A percentile compares a stretch with the other conserved stretches of the same genome.
phyloP scores from a whole-genome alignment of 2,797 vertebrate genomes.

The Chrosomus eos region DNA sequence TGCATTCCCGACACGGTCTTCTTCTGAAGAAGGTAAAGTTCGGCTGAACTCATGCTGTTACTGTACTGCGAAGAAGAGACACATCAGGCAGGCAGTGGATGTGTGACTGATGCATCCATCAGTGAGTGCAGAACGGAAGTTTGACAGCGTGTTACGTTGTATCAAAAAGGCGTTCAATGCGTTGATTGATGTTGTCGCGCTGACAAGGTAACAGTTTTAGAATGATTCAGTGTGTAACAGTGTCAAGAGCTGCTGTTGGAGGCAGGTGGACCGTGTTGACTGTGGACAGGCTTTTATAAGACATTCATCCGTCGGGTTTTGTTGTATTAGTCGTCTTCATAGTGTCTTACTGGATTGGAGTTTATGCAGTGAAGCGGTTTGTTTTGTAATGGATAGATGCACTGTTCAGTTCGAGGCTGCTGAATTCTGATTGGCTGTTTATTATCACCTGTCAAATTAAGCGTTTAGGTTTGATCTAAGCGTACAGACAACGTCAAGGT shows the following conservation, averaged over 20 bases:
- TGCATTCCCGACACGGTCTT: constrained; percentile 56
- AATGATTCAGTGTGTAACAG: neutral
- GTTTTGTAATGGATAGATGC: neutral
- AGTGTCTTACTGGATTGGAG: neutral
- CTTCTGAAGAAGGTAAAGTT: constrained; percentile 74
- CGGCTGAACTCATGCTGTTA: constrained; percentile 44
- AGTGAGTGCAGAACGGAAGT: constrained; percentile 24
- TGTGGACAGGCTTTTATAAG: neutral
- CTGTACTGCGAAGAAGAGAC: constrained; percentile 36
- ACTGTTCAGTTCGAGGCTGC: neutral
- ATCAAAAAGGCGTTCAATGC: neutral
- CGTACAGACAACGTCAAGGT: neutral
- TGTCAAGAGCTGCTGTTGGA: neutral
- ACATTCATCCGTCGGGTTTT: neutral
- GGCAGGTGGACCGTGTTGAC: constrained; percentile 14
- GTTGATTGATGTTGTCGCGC: neutral
- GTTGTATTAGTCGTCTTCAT: neutral
- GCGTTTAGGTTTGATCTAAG: constrained; percentile 4
- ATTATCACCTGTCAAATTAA: constrained; percentile 44
- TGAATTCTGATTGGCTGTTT: constrained; percentile 35
- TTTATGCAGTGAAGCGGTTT: neutral
- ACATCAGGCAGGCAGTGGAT: constrained; percentile 39
- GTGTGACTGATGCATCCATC: constrained; percentile 14
- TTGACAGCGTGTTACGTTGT: neutral
- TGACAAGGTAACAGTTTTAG: neutral